Evolutionary conservation across 2,113 vertebrate species (phyloP).

Genomic region (Micromys minutus): DNA sequence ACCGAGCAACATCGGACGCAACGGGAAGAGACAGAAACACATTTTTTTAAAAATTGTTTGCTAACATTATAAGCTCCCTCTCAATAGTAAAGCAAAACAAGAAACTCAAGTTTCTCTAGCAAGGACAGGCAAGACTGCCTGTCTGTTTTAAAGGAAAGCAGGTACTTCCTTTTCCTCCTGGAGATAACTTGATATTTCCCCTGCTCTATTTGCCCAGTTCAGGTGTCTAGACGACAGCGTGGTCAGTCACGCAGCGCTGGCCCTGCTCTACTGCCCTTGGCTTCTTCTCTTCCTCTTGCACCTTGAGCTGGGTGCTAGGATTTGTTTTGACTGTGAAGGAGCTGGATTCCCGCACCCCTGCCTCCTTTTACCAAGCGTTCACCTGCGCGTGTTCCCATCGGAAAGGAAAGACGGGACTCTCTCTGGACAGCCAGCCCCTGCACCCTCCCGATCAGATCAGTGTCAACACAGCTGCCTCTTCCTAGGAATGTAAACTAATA

Average conservation of each 20-base stretch:
- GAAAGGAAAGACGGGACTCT: constrained; percentile 62
- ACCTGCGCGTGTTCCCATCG: constrained; percentile 76
- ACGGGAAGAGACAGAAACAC: neutral
- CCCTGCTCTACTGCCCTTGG: neutral
- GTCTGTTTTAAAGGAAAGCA: constrained; percentile 71
- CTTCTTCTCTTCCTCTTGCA: neutral
- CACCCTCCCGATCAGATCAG: constrained; percentile 71
- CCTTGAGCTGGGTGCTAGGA: neutral
- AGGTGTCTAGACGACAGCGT: constrained; percentile 54
- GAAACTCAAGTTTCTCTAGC: constrained; percentile 74
- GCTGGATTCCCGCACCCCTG: constrained; percentile 48
- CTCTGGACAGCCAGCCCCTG: neutral
- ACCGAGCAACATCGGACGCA: neutral
- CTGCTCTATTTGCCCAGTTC: constrained; percentile 37
- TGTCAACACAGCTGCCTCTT: constrained; percentile 89
- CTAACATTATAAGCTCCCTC: constrained; percentile 62
- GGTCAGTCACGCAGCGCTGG: neutral
- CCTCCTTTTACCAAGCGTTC: neutral
- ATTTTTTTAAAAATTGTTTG: neutral
- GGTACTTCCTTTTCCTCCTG: constrained; percentile 72
- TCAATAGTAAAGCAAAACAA: constrained; percentile 67
- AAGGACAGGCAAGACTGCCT: constrained; percentile 51
- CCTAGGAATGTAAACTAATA: constrained; percentile 88
- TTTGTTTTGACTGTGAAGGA: constrained; percentile 77
- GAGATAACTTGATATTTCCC: constrained; percentile 73